phyloP scores from a whole-genome alignment of 2,888 invertebrate species.

The Zelleria hepariella region DNA sequence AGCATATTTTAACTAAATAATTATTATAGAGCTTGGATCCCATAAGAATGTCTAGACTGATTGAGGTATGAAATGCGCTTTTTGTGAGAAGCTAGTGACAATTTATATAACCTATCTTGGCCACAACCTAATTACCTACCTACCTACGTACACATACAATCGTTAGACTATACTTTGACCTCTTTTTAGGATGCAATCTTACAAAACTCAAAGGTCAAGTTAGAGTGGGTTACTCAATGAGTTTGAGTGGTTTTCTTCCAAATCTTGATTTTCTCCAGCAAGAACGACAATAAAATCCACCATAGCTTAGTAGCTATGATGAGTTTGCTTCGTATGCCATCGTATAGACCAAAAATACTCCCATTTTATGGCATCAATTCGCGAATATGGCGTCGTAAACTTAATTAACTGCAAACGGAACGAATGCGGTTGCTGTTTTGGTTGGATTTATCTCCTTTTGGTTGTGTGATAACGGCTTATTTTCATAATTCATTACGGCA shows the following conservation, averaged over 20 bases:
- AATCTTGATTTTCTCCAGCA: not conserved
- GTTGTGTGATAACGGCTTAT: not conserved
- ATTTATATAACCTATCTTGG: too few species aligned
- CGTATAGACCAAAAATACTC: constrained; percentile 4
- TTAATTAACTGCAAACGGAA: constrained; percentile 41
- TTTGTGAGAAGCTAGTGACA: too few species aligned
- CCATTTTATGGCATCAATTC: constrained; percentile 39
- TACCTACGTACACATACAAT: too few species aligned
- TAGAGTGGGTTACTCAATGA: too few species aligned
- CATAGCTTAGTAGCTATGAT: not conserved
- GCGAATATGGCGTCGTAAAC: constrained; percentile 33
- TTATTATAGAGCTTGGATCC: too few species aligned
- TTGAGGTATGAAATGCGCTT: too few species aligned
- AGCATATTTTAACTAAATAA: too few species aligned
- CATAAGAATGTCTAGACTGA: too few species aligned
- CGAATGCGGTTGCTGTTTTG: constrained; percentile 5
- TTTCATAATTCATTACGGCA: not conserved
- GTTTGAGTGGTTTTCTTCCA: not conserved
- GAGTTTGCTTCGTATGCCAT: not conserved
- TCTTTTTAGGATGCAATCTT: too few species aligned
- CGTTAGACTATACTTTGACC: too few species aligned
- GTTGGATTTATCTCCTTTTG: constrained; percentile 1
- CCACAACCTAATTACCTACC: too few species aligned
- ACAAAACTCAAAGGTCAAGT: too few species aligned
- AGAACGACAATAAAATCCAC: not conserved